Evolutionary conservation across 2,888 invertebrate species (phyloP), one percentile per base, ranked within the genome.

Genomic region (Coecobrya sp.): DNA sequence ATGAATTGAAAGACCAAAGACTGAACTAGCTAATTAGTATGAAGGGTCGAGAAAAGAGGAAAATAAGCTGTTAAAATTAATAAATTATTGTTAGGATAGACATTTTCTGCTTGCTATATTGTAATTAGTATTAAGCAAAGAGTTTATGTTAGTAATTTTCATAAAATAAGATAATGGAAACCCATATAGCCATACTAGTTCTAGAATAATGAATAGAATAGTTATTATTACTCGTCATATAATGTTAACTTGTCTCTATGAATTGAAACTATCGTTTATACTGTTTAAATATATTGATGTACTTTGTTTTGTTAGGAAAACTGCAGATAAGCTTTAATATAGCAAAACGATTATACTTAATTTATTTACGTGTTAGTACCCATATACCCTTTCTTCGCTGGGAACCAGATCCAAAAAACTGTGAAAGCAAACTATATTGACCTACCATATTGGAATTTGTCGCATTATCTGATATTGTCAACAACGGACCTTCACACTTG

Each of bases 1-100:
- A 82, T 11, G 82, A 25, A 82, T 59, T 82, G 59, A 22, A 7
- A 82, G 82, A 82, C 82, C 82, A 59, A 82, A 82, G 82, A 82
- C 82, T 82, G 82, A 68, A 27, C 16, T 68, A 68, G 27, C 16
- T 52, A n/a, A n/a, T 79, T 25, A 52, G 22, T 76, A 19, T 30
- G 45, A 76, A 19, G 45, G 73, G 49, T 49, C 10, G n/a, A n/a
- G n/a, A n/a, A n/a, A n/a, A 49, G 10, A 13, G 49, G 13, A 49
- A 49, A 49, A 49, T 13, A 49, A 49, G 13, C 10, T 13, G 10
- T 49, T 49, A 49, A 49, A 49, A 49, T 7, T 7, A 36, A 36
- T 36, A 36, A 36, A 36, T 36, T 36, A 36, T 36, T 36, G 36
- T 36, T 36, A 4, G 36, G 36, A 36, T 7, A 36, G 36, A 7